These are phyloP conservation scores for Gouania willdenowi DNA, from an alignment of 2,797 vertebrate species.

Conservation along the genomic window DNA sequence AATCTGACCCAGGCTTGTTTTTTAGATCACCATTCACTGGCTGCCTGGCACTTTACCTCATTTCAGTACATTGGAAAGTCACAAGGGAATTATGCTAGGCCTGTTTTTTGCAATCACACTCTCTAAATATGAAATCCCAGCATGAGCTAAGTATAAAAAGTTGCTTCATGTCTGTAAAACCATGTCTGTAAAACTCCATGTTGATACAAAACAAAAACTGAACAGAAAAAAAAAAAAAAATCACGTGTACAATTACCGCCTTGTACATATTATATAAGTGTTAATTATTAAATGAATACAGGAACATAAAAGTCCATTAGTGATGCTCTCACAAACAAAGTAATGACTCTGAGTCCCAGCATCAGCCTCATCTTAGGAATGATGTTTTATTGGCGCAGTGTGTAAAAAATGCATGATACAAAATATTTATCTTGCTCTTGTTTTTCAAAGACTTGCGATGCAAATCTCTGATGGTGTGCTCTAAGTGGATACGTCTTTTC, in stretches of 20 bases:
- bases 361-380: slow-evolving; percentile 37
- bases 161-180: slow-evolving; percentile 8
- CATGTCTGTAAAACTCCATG: slow-evolving; percentile 11
- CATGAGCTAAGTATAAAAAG: neutral
- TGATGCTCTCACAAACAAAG: slow-evolving; percentile 46
- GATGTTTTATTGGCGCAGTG: slow-evolving; percentile 60
- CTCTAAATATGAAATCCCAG: slow-evolving; percentile 6
- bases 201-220: slow-evolving; percentile 50
- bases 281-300: slow-evolving; percentile 80
- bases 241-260: slow-evolving; percentile 52
- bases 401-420: slow-evolving; percentile 76
- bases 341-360: slow-evolving; percentile 48
- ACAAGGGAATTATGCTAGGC: too few species aligned
- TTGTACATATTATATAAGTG: slow-evolving; percentile 59
- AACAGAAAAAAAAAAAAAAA: slow-evolving; percentile 60
- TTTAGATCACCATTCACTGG: too few species aligned
- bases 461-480: slow-evolving; percentile 72
- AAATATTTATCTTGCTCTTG: slow-evolving; percentile 80
- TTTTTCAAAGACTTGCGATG: slow-evolving; percentile 60
- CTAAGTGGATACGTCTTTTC: slow-evolving; percentile 76
- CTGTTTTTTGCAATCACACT: too few species aligned
- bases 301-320: slow-evolving; percentile 80
- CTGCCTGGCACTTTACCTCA: too few species aligned
- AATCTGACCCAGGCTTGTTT: too few species aligned
- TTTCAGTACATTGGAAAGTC: too few species aligned